Base-by-base conservation (phyloP, 2,113 vertebrate species). In the Phylloscopus trochiloides region DNA sequence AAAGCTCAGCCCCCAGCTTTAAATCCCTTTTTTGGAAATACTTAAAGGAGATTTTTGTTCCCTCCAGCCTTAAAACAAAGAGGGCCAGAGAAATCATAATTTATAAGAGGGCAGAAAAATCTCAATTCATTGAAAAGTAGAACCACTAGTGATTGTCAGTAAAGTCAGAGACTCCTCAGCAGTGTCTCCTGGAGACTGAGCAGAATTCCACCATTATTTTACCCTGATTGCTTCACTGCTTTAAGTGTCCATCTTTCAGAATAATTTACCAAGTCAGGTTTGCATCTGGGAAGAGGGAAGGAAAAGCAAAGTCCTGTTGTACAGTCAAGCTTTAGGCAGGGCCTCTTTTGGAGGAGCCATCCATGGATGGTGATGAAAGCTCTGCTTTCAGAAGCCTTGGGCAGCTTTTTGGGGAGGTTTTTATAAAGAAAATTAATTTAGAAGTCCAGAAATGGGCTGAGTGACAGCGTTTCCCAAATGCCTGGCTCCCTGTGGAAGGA, bases 81-180 rank as follows among this genome's bases (percentile, higher is more conserved):
- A 1, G 3, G 80, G 83, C 43, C 48, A 75, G 81, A 65, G 77
- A 67, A 79, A 76, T 2, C 0, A 7, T 38, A 17, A 70, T 45
- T 67, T 17, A 5, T 17, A 26, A 36, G 50, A 76, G 79, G 70
- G 3, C 25, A 75, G 57, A 25, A 26, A 75, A 92, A 28, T 36
- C 21, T 12, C 31, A 68, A 48, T n/a, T 18, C 4, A 59, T 81
- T 83, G 59, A 14, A 42, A 80, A 86, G 68, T 3, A 68, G 82
- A 95, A 90, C 7, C 70, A 34, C 32, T 31, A 54, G 54, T 88
- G 93, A 97, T 93, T 94, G 95, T 95, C 94, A 94, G 65, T 12
- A 7, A 94, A 86, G 86, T 77, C 86, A n/a, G 62, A 92, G 82
- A 52, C 51, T 88, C 82, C 86, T 77, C 43, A 73, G 43, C 38